Conservation (phyloP, 2,113 vertebrate species). For the Bambusicola thoracicus region DNA sequence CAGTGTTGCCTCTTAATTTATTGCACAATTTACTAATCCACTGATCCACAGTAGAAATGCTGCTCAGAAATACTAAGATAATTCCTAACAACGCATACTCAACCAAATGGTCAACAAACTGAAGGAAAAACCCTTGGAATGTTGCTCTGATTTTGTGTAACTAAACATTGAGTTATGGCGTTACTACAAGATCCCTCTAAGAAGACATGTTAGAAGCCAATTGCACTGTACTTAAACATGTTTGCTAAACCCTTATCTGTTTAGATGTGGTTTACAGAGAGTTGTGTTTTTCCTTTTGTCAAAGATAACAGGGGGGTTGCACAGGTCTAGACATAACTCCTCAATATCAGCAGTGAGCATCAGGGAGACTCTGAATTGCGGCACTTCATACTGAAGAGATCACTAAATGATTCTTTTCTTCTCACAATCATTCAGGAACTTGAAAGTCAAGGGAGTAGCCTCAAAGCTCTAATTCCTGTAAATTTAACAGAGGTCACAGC, state of each 20-base stretch:
- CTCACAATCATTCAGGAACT: slow-evolving; percentile 70
- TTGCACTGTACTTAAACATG: neutral
- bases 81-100: neutral
- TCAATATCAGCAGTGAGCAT: neutral
- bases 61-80: neutral
- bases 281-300: slow-evolving; percentile 31
- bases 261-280: neutral
- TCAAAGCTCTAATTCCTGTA: slow-evolving; percentile 71
- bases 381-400: slow-evolving; percentile 66
- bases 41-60: neutral
- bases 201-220: neutral
- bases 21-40: neutral
- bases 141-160: neutral
- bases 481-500: slow-evolving; percentile 77
- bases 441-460: slow-evolving; percentile 66
- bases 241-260: slow-evolving; percentile 23
- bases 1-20: neutral
- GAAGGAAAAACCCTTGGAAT: neutral
- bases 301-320: slow-evolving; percentile 46
- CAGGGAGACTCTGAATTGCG: slow-evolving; percentile 20
- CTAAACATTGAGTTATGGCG: neutral
- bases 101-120: neutral
- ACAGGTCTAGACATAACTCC: slow-evolving; percentile 34
- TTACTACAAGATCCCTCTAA: neutral
- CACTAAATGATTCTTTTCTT: slow-evolving; percentile 71